Percentiles rank a stretch among this genome's conserved stretches.
These are phyloP conservation scores for Pristiophorus japonicus DNA, from an alignment of 2,113 vertebrate species.

Conservation along the genomic window DNA sequence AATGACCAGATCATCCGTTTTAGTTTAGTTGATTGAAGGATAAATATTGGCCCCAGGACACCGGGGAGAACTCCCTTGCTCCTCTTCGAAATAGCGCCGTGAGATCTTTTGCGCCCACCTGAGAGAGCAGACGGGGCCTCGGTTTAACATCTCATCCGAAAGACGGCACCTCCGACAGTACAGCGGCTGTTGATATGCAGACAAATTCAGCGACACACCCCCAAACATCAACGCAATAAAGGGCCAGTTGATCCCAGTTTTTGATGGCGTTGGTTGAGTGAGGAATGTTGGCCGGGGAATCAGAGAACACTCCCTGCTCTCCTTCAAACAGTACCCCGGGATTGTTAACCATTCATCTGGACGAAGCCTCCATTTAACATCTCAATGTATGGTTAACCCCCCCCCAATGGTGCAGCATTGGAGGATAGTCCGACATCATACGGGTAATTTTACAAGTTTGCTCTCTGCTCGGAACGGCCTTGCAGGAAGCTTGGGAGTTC, in stretches of 20 bases:
- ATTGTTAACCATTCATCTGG: background rate
- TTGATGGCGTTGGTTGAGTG: background rate
- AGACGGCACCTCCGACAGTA: no score
- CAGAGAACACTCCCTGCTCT: background rate
- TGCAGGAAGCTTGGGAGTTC: background rate
- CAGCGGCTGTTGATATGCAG: background rate
- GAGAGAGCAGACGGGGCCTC: no score
- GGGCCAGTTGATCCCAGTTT: background rate
- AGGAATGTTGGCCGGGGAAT: background rate
- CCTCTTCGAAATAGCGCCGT: no score
- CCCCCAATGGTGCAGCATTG: background rate
- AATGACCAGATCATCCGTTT: no score
- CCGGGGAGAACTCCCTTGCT: no score
- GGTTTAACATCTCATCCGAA: no score
- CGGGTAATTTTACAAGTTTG: background rate
- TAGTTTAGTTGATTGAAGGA: no score
- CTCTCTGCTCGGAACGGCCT: background rate
- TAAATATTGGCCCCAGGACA: no score
- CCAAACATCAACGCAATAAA: background rate
- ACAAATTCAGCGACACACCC: background rate
- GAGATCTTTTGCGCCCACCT: no score
- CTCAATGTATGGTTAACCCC: background rate
- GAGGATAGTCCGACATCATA: background rate
- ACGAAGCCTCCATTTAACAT: background rate
- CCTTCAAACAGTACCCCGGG: background rate